Evolutionary conservation across 2,113 vertebrate genomes (phyloP).

Genomic region (Otocyon megalotis): DNA sequence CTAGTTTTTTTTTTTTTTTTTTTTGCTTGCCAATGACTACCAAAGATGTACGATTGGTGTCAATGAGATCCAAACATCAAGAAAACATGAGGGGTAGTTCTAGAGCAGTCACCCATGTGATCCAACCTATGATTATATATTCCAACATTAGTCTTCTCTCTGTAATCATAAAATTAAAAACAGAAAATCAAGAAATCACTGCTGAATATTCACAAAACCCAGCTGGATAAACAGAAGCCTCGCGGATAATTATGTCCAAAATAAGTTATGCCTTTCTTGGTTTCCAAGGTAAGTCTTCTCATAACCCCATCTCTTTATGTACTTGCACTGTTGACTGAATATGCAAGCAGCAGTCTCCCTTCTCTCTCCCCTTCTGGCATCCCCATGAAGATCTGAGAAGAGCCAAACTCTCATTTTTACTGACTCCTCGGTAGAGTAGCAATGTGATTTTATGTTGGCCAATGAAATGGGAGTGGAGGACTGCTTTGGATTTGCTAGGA

Average conservation of each 20-base stretch:
- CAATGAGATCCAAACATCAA: background rate
- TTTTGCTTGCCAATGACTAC: background rate
- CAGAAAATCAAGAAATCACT: background rate
- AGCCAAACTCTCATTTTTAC: background rate
- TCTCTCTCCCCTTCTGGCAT: background rate
- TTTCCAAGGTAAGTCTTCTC: background rate
- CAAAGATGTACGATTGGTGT: background rate
- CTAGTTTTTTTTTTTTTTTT: background rate
- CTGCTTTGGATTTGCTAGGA: background rate
- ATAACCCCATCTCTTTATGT: background rate
- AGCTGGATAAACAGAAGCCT: background rate
- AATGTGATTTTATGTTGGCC: background rate
- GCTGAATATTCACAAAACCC: background rate
- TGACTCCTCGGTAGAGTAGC: background rate
- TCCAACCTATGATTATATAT: background rate
- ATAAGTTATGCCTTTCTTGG: background rate
- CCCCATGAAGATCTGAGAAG: background rate
- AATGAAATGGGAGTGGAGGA: background rate
- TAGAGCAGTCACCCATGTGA: background rate
- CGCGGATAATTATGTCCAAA: background rate
- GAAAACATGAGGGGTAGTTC: background rate
- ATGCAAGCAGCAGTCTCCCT: background rate
- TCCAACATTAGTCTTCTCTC: background rate
- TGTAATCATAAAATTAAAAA: slow-evolving; percentile 6
- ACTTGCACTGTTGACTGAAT: background rate